Conservation (phyloP, 2,797 vertebrate species). For the Pangasius krempfi region DNA sequence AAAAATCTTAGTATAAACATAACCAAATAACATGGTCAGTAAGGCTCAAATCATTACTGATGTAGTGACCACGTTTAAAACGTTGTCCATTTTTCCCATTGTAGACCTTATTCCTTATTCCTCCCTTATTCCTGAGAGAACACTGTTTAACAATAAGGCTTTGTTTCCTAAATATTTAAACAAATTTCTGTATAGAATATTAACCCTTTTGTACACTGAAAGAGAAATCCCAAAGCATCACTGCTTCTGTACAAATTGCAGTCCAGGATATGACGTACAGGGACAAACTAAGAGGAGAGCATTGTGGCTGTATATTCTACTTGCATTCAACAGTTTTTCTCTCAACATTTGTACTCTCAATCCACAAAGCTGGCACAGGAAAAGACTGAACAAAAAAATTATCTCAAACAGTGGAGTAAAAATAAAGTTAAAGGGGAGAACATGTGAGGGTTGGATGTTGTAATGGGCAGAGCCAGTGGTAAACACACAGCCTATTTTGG, state of each 20-base stretch:
- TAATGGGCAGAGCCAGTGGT: not conserved
- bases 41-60: not conserved
- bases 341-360: too few relatives aligned
- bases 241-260: not conserved
- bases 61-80: not conserved
- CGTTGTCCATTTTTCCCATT: not conserved
- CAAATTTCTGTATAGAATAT: not conserved
- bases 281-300: not conserved
- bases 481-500: constrained; percentile 37
- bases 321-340: not conserved
- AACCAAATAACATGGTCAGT: not conserved
- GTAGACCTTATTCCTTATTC: not conserved
- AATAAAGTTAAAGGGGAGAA: constrained; percentile 12
- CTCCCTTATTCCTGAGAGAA: not conserved
- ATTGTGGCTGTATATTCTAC: not conserved
- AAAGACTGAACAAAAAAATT: not conserved
- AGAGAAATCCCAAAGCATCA: constrained; percentile 21
- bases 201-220: not conserved
- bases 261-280: not conserved
- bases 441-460: not conserved
- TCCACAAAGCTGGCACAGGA: not conserved
- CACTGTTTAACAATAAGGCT: constrained; percentile 10
- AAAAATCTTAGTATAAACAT: not conserved
- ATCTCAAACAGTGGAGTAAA: not conserved
- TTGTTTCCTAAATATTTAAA: constrained; percentile 21